These are phyloP conservation scores for Petrolisthes manimaculis DNA, from an alignment of 2,888 invertebrate genomes.

Conservation along the genomic window DNA sequence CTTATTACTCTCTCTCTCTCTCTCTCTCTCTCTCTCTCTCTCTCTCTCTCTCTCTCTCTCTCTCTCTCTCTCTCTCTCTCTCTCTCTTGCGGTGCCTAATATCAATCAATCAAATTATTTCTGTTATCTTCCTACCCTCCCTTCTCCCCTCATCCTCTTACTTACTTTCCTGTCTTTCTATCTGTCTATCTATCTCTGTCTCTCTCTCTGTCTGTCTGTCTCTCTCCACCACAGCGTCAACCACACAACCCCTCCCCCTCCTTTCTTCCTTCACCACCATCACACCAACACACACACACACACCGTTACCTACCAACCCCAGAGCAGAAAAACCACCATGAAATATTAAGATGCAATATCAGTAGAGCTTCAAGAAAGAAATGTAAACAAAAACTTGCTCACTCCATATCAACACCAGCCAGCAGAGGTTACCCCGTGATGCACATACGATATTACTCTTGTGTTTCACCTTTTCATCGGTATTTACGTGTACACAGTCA, in stretches of 20 bases:
- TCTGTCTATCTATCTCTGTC: neutral
- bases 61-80: no score
- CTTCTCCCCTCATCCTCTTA: neutral
- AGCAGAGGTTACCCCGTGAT: no score
- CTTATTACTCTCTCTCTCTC: neutral
- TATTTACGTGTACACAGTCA: no score
- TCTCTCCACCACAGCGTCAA: no score
- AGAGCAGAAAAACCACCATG: neutral
- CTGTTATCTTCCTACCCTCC: neutral
- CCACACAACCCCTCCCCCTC: no score
- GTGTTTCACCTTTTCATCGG: no score
- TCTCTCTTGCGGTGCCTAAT: neutral
- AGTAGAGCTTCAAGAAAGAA: neutral
- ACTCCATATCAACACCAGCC: no score
- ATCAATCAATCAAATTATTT: neutral
- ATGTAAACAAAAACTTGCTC: no score
- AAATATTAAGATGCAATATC: neutral
- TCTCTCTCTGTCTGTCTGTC: neutral
- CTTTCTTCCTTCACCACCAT: neutral
- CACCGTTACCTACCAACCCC: neutral
- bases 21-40: slow-evolving; percentile 5
- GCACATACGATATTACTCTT: no score
- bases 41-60: slow-evolving; percentile 10
- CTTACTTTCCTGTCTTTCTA: neutral
- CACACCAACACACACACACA: neutral